These are phyloP conservation scores for Formica exsecta DNA, from an alignment of 1,140 invertebrate genomes.

Conservation along the genomic window DNA sequence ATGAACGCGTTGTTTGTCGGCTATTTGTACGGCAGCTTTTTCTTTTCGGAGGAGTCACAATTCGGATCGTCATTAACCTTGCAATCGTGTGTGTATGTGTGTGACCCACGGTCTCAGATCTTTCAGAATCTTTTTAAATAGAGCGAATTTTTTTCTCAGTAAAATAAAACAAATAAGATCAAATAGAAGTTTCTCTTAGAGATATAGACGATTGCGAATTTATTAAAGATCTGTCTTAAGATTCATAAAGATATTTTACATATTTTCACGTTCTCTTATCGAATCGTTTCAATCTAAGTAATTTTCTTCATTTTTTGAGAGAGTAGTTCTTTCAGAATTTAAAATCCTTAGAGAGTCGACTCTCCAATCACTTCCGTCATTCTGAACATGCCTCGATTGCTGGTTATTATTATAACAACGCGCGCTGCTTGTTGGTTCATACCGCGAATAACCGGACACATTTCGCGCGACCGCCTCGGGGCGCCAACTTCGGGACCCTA, in stretches of 20 bases:
- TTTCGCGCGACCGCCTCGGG: conserved; percentile 36
- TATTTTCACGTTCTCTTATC: background rate
- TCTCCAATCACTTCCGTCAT: conserved; percentile 46
- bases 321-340: background rate
- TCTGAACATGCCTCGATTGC: conserved; percentile 41
- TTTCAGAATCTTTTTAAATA: background rate
- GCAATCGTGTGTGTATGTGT: background rate
- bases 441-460: conserved; percentile 26
- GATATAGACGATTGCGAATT: background rate
- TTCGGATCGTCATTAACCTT: conserved; percentile 30
- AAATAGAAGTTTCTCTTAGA: background rate
- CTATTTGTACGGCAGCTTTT: conserved; percentile 39
- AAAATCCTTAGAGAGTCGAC: conserved; percentile 14
- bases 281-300: background rate
- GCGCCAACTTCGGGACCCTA: conserved; percentile 36
- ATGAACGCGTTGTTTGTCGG: conserved; percentile 40
- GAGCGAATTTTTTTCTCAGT: background rate
- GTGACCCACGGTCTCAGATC: background rate
- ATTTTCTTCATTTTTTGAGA: conserved; percentile 9
- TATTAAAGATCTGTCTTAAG: background rate
- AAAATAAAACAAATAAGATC: background rate
- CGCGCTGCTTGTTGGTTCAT: conserved; percentile 36
- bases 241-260: background rate
- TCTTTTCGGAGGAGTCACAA: background rate
- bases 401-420: conserved; percentile 55